Evolutionary conservation across 2,113 vertebrate species (phyloP).

Genomic region (Echinops telfairi): DNA sequence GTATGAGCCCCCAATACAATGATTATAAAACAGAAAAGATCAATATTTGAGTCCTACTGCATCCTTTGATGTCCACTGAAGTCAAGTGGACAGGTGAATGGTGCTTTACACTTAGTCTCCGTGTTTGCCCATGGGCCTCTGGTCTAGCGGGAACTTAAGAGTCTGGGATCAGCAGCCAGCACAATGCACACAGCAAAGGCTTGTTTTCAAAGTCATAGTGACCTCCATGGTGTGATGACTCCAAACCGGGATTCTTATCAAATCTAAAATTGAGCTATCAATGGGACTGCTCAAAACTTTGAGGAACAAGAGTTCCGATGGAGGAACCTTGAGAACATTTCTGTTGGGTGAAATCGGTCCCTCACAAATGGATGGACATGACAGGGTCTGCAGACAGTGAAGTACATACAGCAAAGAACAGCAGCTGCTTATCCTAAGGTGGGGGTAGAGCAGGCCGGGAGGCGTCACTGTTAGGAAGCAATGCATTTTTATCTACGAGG

Average conservation of each 20-base stretch:
- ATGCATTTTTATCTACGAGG: neutral
- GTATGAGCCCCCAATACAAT: neutral
- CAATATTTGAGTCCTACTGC: neutral
- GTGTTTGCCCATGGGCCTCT: neutral
- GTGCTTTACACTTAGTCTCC: neutral
- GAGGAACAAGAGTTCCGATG: neutral
- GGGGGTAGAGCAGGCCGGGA: neutral
- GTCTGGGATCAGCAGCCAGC: neutral
- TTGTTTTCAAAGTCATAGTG: neutral
- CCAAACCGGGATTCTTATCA: neutral
- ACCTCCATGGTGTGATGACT: neutral
- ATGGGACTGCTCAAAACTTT: neutral
- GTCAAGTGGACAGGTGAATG: accelerated
- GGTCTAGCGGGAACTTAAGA: neutral
- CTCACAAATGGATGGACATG: neutral
- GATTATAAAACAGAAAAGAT: neutral
- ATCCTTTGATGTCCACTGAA: neutral
- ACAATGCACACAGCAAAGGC: neutral
- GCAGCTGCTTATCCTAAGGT: neutral
- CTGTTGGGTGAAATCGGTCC: neutral
- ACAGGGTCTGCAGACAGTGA: too few species aligned
- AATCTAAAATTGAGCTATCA: constrained; percentile 40
- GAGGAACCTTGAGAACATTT: neutral
- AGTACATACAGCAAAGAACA: neutral
- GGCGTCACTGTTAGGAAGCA: neutral